Base-by-base conservation (phyloP, 2,888 invertebrate genomes). In the Limnephilus auricula region DNA sequence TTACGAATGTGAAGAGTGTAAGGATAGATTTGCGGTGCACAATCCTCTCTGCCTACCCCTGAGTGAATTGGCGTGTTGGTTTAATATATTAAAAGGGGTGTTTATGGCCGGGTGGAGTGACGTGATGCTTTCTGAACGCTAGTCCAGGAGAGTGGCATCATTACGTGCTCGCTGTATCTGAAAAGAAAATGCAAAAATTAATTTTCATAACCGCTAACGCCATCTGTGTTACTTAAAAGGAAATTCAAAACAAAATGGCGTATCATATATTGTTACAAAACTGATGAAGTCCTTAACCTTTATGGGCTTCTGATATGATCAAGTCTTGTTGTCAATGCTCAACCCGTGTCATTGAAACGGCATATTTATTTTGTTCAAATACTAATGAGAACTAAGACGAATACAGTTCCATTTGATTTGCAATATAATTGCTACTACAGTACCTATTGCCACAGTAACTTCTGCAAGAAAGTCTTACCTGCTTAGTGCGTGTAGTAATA, bases 401-500 rank as follows among this genome's bases (percentile, higher is more conserved):
- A n/a, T n/a, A n/a, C n/a, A n/a, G n/a, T n/a, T n/a, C n/a, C n/a
- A n/a, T n/a, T n/a, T n/a, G n/a, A n/a, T n/a, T n/a, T n/a, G n/a
- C n/a, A n/a, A n/a, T n/a, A n/a, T n/a, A n/a, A n/a, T n/a, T n/a
- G n/a, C n/a, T n/a, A n/a, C n/a, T n/a, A n/a, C n/a, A n/a, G n/a
- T n/a, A n/a, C 37, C 2, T 40, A 40, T 40, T 40, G 10, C 12
- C 40, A 40, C 0, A 12, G 40, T 12, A 10, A 40, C 2, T 12
- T 40, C 40, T 40, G 40, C 40, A 40, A 40, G n/a, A n/a, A 12
- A 37, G 37, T 12, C 12, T 31, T 13, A 80, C 32, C 31, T 85
- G 65, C 1, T 50, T 86, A 86, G 13, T 50, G 86, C 2, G 45
- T 86, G 87, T 88, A 88, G 34, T 32, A 78, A 65, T 78, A 82